A percentile compares a stretch with the other conserved stretches of the same genome.
These are phyloP conservation scores for Chondrilla cf. caribensis DNA, from an alignment of 37 sponge, comb jelly and placozoan species.

Conservation along the genomic window DNA sequence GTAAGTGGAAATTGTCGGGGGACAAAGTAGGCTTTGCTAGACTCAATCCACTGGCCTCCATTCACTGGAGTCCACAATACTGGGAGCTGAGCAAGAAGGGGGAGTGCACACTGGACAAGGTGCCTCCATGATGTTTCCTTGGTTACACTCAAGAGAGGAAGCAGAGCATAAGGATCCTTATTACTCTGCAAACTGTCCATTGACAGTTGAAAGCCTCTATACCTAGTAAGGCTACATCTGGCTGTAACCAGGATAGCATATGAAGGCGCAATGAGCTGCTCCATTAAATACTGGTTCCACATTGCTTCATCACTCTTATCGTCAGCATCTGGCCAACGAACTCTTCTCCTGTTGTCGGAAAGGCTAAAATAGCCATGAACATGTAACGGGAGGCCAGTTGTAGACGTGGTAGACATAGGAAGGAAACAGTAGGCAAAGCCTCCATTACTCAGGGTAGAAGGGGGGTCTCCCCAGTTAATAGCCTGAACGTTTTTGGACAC, in stretches of 20 bases:
- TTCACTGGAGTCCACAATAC: slow-evolving; percentile 59
- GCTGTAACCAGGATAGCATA: slow-evolving; percentile 52
- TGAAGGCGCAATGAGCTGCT: slow-evolving; percentile 33
- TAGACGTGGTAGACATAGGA: slow-evolving; percentile 57
- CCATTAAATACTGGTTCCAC: slow-evolving; percentile 64
- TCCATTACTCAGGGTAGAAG: slow-evolving; percentile 9
- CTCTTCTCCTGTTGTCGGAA: slow-evolving; percentile 59
- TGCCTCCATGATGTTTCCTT: slow-evolving; percentile 32
- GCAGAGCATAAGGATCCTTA: slow-evolving; percentile 47
- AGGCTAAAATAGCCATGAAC: slow-evolving; percentile 85
- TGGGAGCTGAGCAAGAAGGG: not conserved
- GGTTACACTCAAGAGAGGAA: slow-evolving; percentile 33
- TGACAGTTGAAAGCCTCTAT: slow-evolving; percentile 16
- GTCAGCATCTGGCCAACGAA: slow-evolving; percentile 78
- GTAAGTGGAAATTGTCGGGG: slow-evolving; percentile 6
- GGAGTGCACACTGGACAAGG: slow-evolving; percentile 22
- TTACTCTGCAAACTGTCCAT: not conserved
- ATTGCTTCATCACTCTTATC: slow-evolving; percentile 63
- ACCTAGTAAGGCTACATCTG: slow-evolving; percentile 23
- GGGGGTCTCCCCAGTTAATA: not conserved
- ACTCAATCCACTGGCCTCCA: slow-evolving; percentile 47
- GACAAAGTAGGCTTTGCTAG: slow-evolving; percentile 37
- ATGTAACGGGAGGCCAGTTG: slow-evolving; percentile 57
- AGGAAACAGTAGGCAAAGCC: slow-evolving; percentile 83
- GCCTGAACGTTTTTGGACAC: not conserved